Evolutionary conservation across 2,888 invertebrate genomes (phyloP).

Genomic region (Anthophora plumipes): DNA sequence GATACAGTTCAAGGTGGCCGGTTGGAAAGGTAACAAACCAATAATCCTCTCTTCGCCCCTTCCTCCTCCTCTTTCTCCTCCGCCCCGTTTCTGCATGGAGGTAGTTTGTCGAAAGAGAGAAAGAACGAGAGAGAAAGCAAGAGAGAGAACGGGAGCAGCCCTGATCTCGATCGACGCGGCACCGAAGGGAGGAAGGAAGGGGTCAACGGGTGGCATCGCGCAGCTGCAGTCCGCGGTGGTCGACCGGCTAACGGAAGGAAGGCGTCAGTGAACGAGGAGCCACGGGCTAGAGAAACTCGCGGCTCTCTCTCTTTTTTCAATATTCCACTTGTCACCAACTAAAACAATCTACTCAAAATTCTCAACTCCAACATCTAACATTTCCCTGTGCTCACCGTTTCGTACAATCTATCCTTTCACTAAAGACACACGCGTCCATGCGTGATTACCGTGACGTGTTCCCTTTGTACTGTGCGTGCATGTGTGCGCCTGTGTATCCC

Average conservation of each 20-base stretch:
- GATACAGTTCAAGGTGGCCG: constrained; percentile 24
- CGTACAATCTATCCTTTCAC: too few species aligned
- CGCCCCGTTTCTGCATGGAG: constrained; percentile 4
- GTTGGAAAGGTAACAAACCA: constrained; percentile 43
- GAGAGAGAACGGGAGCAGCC: constrained; percentile 18
- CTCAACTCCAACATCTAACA: too few species aligned
- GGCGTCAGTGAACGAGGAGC: constrained; percentile 70
- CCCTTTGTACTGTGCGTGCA: too few species aligned
- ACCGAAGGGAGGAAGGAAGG: constrained; percentile 15
- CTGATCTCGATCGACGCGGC: constrained; percentile 58
- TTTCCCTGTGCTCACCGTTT: too few species aligned
- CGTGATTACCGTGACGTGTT: too few species aligned
- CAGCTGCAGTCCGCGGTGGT: constrained; percentile 67
- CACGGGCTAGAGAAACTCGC: constrained; percentile 58
- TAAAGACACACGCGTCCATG: too few species aligned
- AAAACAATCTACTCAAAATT: too few species aligned
- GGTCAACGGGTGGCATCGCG: constrained; percentile 57
- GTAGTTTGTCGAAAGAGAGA: constrained; percentile 13
- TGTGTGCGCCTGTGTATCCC: too few species aligned
- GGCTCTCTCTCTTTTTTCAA: too few species aligned
- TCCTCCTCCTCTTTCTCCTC: too few species aligned
- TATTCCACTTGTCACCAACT: too few species aligned
- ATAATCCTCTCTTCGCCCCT: constrained; percentile 15
- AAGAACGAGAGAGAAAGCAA: too few species aligned
- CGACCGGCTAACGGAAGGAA: constrained; percentile 65